A percentile compares a stretch with the other conserved stretches of the same genome.
Conservation (phyloP, 1,140 invertebrate species). For the Eupristina koningsbergeri region DNA sequence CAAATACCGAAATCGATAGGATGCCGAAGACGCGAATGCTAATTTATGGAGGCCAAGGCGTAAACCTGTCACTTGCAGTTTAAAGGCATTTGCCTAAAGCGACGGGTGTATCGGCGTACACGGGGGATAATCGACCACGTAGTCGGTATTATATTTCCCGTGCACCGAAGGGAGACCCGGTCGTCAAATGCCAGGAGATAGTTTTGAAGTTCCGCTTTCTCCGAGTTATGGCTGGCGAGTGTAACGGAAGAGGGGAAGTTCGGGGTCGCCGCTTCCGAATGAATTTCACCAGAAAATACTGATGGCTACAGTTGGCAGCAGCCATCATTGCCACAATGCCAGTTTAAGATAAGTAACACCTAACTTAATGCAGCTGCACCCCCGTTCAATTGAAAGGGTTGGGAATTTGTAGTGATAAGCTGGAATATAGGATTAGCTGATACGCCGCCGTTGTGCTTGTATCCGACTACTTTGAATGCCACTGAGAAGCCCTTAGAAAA, state of each 20-base stretch:
- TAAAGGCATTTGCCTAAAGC: not conserved
- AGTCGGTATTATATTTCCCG: not conserved
- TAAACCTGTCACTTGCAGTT: not conserved
- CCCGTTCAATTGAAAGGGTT: not conserved
- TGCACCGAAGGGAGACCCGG: too few species aligned
- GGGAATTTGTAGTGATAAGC: not conserved
- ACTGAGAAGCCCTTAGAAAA: not conserved
- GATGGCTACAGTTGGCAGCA: not conserved
- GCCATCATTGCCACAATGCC: not conserved
- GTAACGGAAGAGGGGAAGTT: not conserved
- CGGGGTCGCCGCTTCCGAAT: not conserved
- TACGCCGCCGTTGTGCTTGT: not conserved
- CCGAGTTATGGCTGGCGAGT: not conserved
- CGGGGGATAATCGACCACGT: not conserved
- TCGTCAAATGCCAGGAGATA: not conserved
- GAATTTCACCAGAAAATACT: not conserved
- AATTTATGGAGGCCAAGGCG: not conserved
- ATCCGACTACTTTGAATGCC: not conserved
- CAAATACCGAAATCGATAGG: too few species aligned
- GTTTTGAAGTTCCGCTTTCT: not conserved
- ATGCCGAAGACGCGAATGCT: not conserved
- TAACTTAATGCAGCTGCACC: not conserved
- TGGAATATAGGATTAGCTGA: not conserved
- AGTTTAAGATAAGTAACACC: not conserved
- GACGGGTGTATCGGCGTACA: not conserved